Conservation (phyloP, 92 coral and sea anemone genomes). For the Isaurus tuberculatus region DNA sequence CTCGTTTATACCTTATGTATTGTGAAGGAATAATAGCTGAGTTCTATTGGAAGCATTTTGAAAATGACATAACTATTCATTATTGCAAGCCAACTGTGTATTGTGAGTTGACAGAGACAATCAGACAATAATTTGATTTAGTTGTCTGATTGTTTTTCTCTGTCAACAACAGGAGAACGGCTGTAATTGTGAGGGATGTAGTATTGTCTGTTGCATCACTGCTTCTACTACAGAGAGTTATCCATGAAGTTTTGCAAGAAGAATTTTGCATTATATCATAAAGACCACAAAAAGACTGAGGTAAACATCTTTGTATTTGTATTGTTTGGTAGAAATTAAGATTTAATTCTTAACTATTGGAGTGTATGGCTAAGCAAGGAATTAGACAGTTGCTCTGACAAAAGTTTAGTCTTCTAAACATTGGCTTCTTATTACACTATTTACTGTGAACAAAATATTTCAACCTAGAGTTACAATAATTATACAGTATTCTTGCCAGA, state of each 20-base stretch:
- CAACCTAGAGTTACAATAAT: too few relatives aligned
- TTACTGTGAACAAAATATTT: too few relatives aligned
- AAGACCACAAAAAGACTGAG: neutral
- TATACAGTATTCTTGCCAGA: too few relatives aligned
- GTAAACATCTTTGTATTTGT: too few relatives aligned
- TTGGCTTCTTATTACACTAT: too few relatives aligned
- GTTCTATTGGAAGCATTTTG: neutral
- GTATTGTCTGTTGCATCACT: slow-evolving; percentile 29
- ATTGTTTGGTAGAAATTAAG: too few relatives aligned
- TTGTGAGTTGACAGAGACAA: slow-evolving; percentile 21
- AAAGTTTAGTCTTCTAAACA: too few relatives aligned
- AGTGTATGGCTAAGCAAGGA: too few relatives aligned
- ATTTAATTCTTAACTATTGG: too few relatives aligned
- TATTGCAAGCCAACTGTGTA: slow-evolving; percentile 36
- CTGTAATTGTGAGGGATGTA: slow-evolving; percentile 46
- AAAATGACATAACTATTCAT: neutral
- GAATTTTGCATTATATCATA: neutral
- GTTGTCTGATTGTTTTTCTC: slow-evolving; percentile 39
- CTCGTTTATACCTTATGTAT: slow-evolving; percentile 3
- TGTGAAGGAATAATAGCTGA: slow-evolving; percentile 1
- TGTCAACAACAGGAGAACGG: slow-evolving; percentile 32
- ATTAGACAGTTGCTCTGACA: too few relatives aligned
- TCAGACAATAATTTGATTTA: neutral
- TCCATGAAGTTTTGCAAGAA: slow-evolving; percentile 16
- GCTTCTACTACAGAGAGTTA: slow-evolving; percentile 24